Conservation (phyloP, 2,888 invertebrate species). For the Orthosia gracilis region DNA sequence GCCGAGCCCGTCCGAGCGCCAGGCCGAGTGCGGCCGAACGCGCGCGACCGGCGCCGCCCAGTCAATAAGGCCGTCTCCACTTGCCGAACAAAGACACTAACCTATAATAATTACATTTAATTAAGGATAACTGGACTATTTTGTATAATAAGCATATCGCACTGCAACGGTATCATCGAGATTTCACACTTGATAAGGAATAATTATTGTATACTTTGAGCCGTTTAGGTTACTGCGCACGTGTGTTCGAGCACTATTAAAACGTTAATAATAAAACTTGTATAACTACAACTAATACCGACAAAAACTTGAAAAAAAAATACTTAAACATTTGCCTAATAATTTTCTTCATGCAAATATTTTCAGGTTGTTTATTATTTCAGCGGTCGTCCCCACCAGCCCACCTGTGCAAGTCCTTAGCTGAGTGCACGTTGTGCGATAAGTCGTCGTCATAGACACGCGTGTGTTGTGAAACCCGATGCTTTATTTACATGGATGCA, state of each 20-base stretch:
- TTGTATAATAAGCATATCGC: conserved; percentile 84
- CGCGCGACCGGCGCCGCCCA: conserved; percentile 89
- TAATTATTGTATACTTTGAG: conserved; percentile 63
- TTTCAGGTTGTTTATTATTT: conserved; percentile 10
- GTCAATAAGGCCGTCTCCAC: conserved; percentile 91
- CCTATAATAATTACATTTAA: conserved; percentile 91
- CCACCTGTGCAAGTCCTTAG: conserved; percentile 37
- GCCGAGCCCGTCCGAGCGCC: conserved; percentile 80
- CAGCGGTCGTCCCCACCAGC: not conserved
- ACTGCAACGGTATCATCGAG: conserved; percentile 77
- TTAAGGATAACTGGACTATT: conserved; percentile 88
- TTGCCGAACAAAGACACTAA: conserved; percentile 90
- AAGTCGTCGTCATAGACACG: conserved; percentile 48
- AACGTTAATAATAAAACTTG: conserved; percentile 8
- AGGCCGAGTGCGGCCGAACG: conserved; percentile 80
- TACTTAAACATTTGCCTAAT: not conserved
- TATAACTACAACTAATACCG: not conserved
- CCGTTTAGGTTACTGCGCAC: conserved; percentile 32
- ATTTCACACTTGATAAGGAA: conserved; percentile 71
- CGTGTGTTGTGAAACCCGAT: conserved; percentile 30
- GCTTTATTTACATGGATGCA: conserved; percentile 34
- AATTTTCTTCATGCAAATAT: not conserved
- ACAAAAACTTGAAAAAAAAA: not conserved
- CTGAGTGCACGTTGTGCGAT: conserved; percentile 44
- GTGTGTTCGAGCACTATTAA: conserved; percentile 29